Evolutionary conservation across 2,113 vertebrate genomes (phyloP).

Genomic region (Limnothrissa miodon): DNA sequence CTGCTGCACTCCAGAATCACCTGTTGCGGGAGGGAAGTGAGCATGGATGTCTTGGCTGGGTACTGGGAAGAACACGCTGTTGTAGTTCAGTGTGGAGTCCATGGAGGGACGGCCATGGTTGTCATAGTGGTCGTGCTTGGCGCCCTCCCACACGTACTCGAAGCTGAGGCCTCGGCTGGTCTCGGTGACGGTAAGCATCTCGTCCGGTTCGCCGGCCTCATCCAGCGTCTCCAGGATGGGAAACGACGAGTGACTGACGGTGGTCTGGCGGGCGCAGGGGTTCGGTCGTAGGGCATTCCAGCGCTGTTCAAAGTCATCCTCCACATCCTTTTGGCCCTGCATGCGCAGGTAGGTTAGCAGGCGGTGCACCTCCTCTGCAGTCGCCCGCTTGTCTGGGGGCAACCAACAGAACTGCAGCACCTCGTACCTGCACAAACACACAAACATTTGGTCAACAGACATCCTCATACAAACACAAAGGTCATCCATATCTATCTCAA

Average conservation of each 20-base stretch:
- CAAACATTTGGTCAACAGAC: background rate
- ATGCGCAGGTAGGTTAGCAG: constrained; percentile 90
- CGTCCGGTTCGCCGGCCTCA: constrained; percentile 89
- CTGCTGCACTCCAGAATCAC: constrained; percentile 59
- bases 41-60: constrained; percentile 82
- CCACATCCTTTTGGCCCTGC: constrained; percentile 91
- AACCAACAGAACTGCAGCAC: constrained; percentile 96
- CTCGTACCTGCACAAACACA: constrained; percentile 80
- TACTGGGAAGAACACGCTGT: constrained; percentile 89
- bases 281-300: constrained; percentile 92
- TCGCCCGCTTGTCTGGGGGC: constrained; percentile 85
- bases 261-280: constrained; percentile 73
- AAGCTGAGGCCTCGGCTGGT: constrained; percentile 96
- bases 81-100: constrained; percentile 83
- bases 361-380: constrained; percentile 90
- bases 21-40: constrained; percentile 72
- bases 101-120: constrained; percentile 68
- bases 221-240: constrained; percentile 92
- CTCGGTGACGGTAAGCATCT: constrained; percentile 93
- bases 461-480: background rate
- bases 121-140: constrained; percentile 91
- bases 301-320: constrained; percentile 91
- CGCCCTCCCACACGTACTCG: constrained; percentile 95
- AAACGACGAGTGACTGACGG: constrained; percentile 82
- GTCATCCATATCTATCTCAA: no score